Conservation (phyloP, 2,888 invertebrate species). For the Plagiodera versicolora region DNA sequence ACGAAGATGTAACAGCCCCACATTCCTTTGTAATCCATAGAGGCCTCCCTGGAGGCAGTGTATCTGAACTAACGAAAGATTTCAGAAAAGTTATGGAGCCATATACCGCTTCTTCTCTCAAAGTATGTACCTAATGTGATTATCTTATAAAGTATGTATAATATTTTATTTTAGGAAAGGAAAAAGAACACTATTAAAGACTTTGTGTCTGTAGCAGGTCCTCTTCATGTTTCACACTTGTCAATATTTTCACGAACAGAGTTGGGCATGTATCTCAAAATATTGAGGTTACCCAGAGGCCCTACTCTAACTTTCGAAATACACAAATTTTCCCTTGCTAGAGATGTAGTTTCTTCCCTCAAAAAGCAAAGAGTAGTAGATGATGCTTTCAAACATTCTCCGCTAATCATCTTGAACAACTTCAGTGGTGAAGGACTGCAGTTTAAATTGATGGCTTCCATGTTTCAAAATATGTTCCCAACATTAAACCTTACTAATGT, state of each 20-base stretch:
- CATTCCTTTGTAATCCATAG: conserved; percentile 96
- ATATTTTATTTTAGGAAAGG: conserved; percentile 62
- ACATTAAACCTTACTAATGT: conserved; percentile 92
- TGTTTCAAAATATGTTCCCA: conserved; percentile 99
- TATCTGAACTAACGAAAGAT: conserved; percentile 81
- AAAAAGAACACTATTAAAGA: conserved; percentile 95
- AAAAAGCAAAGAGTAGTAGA: conserved; percentile 83
- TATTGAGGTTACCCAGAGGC: conserved; percentile 84
- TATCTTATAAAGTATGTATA: not conserved
- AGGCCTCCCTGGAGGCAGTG: conserved; percentile 82
- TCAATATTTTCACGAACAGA: conserved; percentile 87
- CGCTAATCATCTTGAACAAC: conserved; percentile 87
- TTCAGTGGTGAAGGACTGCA: conserved; percentile 89
- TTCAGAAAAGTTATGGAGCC: conserved; percentile 95
- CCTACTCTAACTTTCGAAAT: conserved; percentile 91
- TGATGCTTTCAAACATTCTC: conserved; percentile 83
- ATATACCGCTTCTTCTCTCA: conserved; percentile 87
- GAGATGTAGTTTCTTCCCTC: conserved; percentile 83
- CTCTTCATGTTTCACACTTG: conserved; percentile 92
- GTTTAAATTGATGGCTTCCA: conserved; percentile 88
- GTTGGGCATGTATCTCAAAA: conserved; percentile 80
- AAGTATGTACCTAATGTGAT: conserved; percentile 58
- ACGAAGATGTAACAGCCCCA: conserved; percentile 82
- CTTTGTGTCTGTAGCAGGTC: conserved; percentile 87
- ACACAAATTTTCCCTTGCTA: conserved; percentile 75